Evolutionary conservation across 1,140 invertebrate genomes (phyloP).

Genomic region (Anoplolepis gracilipes): DNA sequence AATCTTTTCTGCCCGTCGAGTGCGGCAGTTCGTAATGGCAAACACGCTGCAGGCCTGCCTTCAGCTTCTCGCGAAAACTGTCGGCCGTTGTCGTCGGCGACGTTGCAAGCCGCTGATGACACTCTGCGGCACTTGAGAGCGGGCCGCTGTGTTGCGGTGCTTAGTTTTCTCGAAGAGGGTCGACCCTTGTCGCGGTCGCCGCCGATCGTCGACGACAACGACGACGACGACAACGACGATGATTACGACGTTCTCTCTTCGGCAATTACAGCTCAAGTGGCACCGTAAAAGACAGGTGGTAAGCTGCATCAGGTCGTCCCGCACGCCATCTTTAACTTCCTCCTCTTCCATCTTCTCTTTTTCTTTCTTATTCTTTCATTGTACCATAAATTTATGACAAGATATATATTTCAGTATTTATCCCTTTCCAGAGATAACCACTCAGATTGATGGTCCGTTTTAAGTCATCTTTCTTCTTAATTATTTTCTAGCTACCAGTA

Average conservation of each 20-base stretch:
- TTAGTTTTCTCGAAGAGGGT: slow-evolving; percentile 70
- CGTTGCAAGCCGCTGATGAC: slow-evolving; percentile 74
- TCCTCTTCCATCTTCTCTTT: slow-evolving; percentile 27
- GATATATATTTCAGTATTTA: slow-evolving; percentile 58
- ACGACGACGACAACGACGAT: slow-evolving; percentile 68
- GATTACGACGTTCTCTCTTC: slow-evolving; percentile 73
- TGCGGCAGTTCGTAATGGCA: slow-evolving; percentile 64
- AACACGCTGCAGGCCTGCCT: slow-evolving; percentile 63
- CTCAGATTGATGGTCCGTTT: slow-evolving; percentile 45
- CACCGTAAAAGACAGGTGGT: slow-evolving; percentile 77
- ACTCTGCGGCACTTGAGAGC: slow-evolving; percentile 70
- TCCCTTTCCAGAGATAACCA: slow-evolving; percentile 26
- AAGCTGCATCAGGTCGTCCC: slow-evolving; percentile 67
- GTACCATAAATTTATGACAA: slow-evolving; percentile 62
- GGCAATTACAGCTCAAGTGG: slow-evolving; percentile 79
- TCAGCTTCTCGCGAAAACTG: slow-evolving; percentile 72
- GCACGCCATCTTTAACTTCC: slow-evolving; percentile 58
- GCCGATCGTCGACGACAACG: slow-evolving; percentile 66
- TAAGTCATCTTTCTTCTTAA: slow-evolving; percentile 53
- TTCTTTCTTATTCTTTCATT: background rate
- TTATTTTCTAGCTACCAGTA: slow-evolving; percentile 48
- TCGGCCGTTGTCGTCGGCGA: slow-evolving; percentile 71
- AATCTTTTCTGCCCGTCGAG: slow-evolving; percentile 65
- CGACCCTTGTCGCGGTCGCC: slow-evolving; percentile 65
- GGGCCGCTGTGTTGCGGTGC: slow-evolving; percentile 53